Conservation (phyloP, 1,140 invertebrate genomes). For the Vanessa tameamea region DNA sequence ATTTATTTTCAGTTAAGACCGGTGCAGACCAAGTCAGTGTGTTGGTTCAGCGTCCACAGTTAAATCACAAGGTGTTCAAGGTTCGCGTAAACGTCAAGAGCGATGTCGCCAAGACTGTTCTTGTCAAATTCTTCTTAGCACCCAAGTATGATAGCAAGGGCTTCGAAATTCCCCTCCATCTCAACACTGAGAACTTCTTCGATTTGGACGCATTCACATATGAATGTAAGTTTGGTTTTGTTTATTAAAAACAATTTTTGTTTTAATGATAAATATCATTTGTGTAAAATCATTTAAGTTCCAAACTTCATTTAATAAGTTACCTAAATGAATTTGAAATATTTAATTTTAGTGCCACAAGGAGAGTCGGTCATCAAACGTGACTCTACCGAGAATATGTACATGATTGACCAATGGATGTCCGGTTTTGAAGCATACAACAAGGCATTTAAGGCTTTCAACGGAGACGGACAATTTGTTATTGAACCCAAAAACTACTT, state of each 20-base stretch:
- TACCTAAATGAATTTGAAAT: neutral
- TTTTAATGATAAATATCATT: too few relatives aligned
- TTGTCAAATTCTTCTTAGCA: slow-evolving; percentile 85
- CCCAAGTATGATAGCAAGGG: slow-evolving; percentile 84
- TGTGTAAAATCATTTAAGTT: too few relatives aligned
- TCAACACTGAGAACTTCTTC: slow-evolving; percentile 81
- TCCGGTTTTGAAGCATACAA: slow-evolving; percentile 68
- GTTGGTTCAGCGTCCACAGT: slow-evolving; percentile 74
- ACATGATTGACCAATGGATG: slow-evolving; percentile 67
- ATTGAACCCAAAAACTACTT: slow-evolving; percentile 51
- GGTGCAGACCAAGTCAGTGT: slow-evolving; percentile 64
- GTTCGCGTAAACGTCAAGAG: slow-evolving; percentile 71
- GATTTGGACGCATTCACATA: slow-evolving; percentile 78
- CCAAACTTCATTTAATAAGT: too few relatives aligned
- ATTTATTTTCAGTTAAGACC: slow-evolving; percentile 44
- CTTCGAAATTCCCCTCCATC: slow-evolving; percentile 74
- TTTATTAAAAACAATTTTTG: neutral
- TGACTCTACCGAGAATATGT: slow-evolving; percentile 70
- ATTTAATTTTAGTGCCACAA: slow-evolving; percentile 61
- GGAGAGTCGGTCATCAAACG: slow-evolving; percentile 76
- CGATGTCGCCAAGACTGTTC: slow-evolving; percentile 56
- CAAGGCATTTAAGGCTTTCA: slow-evolving; percentile 65
- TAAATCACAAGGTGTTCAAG: slow-evolving; percentile 86
- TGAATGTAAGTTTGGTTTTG: slow-evolving; percentile 48
- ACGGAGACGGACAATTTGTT: slow-evolving; percentile 59